Evolutionary conservation across 2,113 vertebrate species (phyloP).

Genomic region (Neoarius graeffei): DNA sequence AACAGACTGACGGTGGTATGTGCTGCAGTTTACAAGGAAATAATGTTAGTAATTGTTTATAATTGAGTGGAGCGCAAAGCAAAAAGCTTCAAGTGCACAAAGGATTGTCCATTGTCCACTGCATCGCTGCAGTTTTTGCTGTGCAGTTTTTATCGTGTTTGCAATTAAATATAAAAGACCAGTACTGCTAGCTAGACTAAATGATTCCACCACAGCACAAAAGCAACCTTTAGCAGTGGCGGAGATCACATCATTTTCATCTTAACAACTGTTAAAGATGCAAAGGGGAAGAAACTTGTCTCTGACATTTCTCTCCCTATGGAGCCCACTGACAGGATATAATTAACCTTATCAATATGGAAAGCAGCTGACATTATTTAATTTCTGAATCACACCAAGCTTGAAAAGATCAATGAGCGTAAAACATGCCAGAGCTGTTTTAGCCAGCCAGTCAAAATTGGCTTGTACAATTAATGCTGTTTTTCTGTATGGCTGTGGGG

Average conservation of each 20-base stretch:
- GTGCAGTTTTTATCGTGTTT: no score
- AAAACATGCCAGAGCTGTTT: constrained; percentile 39
- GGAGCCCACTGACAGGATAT: constrained; percentile 1
- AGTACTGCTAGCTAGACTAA: background rate
- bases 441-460: constrained; percentile 7
- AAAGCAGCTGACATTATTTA: constrained; percentile 52
- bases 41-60: constrained; percentile 37
- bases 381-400: constrained; percentile 38
- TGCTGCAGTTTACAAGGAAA: constrained; percentile 21
- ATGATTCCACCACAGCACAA: background rate
- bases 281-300: constrained; percentile 10
- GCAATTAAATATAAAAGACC: background rate
- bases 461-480: constrained; percentile 34
- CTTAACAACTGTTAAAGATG: background rate
- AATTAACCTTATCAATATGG: constrained; percentile 59
- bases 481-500: constrained; percentile 1
- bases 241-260: background rate
- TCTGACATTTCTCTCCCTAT: constrained; percentile 11
- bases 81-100: background rate
- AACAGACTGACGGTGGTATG: background rate
- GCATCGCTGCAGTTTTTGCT: background rate
- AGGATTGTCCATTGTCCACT: background rate
- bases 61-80: constrained; percentile 13
- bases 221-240: background rate
- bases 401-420: constrained; percentile 46